Evolutionary conservation across 1,140 invertebrate species (phyloP).

Genomic region (Formica exsecta): DNA sequence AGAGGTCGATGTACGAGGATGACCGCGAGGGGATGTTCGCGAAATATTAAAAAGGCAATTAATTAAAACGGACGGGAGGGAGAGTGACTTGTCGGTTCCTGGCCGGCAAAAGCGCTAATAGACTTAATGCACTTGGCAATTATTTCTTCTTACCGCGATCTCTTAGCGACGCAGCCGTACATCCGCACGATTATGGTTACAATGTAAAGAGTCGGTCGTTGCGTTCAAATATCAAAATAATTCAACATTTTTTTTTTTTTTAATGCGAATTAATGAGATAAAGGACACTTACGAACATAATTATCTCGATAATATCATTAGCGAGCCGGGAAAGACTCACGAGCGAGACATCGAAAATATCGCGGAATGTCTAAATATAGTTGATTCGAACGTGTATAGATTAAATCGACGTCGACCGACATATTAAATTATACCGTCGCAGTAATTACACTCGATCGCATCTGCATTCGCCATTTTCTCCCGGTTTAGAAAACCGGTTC

Average conservation of each 20-base stretch:
- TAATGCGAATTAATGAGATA: not conserved
- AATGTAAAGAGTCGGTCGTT: not conserved
- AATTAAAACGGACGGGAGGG: slow-evolving; percentile 55
- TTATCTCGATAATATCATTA: not conserved
- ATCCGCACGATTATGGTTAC: slow-evolving; percentile 22
- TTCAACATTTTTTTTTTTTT: not conserved
- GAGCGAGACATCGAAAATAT: not conserved
- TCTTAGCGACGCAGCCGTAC: not conserved
- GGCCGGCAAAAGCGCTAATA: slow-evolving; percentile 38
- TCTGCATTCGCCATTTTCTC: slow-evolving; percentile 56
- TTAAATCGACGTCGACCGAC: slow-evolving; percentile 19
- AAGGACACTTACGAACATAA: not conserved
- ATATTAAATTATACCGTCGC: slow-evolving; percentile 45
- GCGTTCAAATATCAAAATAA: not conserved
- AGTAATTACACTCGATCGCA: slow-evolving; percentile 33
- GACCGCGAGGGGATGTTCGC: slow-evolving; percentile 56
- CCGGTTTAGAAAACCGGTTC: slow-evolving; percentile 58
- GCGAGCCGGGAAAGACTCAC: not conserved
- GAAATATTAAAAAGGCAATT: slow-evolving; percentile 53
- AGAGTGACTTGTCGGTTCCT: slow-evolving; percentile 53
- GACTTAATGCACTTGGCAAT: slow-evolving; percentile 38
- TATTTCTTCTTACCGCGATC: slow-evolving; percentile 27
- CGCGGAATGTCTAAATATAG: slow-evolving; percentile 42
- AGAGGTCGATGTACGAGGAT: slow-evolving; percentile 69
- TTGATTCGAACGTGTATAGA: not conserved